Evolutionary conservation across 2,113 vertebrate species (phyloP), one percentile per base, ranked within the genome.

Genomic region (Rhinoderma darwinii): DNA sequence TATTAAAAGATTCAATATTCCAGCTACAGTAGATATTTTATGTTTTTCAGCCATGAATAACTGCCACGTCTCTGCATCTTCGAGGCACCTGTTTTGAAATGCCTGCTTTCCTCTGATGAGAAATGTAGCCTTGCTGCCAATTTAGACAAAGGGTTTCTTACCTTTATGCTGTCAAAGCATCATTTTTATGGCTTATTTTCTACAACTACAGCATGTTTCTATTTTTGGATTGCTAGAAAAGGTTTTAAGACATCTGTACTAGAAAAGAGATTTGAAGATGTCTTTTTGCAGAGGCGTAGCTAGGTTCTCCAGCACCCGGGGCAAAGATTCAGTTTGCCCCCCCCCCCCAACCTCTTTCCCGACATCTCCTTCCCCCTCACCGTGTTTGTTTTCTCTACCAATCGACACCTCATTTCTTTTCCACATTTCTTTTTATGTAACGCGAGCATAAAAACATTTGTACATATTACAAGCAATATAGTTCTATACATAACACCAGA

Each of bases 121-220:
- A 76, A 80, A 80, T 51, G 32, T 54, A 80, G 30, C 32, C 32
- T 56, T 80, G 37, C 51, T 81, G 78, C 54, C 37, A 81, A 30
- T 61, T 63, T 81, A 81, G 54, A 43, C 22, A 81, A 78, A 81
- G 15, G 32, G 35, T 41, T 80, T 54, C 77, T 54, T 61, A 80
- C 54, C 51, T 61, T 39, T 22, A 39, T 61, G 50, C 77, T 59
- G 35, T 80, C 32, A 80, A 41, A 80, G 32, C 32, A 80, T 59
- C 37, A 39, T 54, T 54, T 80, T 59, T 80, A 70, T 80, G 30
- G 20, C 32, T 61, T 61, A 63, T 81, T 59, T 41, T 81, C 54
- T 32, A 51, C 30, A 39, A 20, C 35, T 59, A 37, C 54, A 56
- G 54, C 51, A 61, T 59, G 25, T 59, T 59, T 56, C 77, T 79